A percentile compares a stretch with the other conserved stretches of the same genome.
Conservation (phyloP, 2,113 vertebrate species). For the Mugil cephalus region DNA sequence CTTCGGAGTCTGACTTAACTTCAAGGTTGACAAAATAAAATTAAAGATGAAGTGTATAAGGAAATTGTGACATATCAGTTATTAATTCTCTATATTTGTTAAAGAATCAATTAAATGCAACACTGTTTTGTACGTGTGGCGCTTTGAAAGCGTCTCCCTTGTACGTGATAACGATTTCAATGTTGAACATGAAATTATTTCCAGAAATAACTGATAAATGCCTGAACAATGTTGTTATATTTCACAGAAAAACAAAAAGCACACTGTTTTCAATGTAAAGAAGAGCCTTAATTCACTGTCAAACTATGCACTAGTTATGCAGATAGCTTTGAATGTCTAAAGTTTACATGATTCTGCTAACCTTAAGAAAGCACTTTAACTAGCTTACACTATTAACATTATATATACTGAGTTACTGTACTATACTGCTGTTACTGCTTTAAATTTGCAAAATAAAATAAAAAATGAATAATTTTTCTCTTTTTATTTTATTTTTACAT, state of each 20-base stretch:
- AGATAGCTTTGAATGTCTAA: constrained; percentile 19
- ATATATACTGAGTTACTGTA: constrained; percentile 36
- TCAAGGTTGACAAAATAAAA: constrained; percentile 11
- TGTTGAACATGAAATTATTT: constrained; percentile 17
- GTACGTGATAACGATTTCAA: constrained; percentile 2
- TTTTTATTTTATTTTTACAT: neutral
- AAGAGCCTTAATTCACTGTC: constrained; percentile 28
- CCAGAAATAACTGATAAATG: neutral
- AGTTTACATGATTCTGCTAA: constrained; percentile 43
- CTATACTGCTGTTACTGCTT: constrained; percentile 23
- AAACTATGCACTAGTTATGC: constrained; percentile 13
- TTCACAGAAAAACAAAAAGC: neutral
- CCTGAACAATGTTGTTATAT: constrained; percentile 9
- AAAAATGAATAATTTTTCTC: neutral
- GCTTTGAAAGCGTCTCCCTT: constrained; percentile 7
- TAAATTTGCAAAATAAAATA: constrained; percentile 47
- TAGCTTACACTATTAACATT: constrained; percentile 14
- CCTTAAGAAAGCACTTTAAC: constrained; percentile 55
- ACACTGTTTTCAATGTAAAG: neutral
- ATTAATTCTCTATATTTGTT: neutral
- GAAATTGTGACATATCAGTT: too few relatives aligned
- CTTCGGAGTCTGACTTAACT: neutral
- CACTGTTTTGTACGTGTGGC: neutral
- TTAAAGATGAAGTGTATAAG: neutral
- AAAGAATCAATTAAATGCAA: neutral